Conservation (phyloP, 2,113 vertebrate species). For the Anolis carolinensis region DNA sequence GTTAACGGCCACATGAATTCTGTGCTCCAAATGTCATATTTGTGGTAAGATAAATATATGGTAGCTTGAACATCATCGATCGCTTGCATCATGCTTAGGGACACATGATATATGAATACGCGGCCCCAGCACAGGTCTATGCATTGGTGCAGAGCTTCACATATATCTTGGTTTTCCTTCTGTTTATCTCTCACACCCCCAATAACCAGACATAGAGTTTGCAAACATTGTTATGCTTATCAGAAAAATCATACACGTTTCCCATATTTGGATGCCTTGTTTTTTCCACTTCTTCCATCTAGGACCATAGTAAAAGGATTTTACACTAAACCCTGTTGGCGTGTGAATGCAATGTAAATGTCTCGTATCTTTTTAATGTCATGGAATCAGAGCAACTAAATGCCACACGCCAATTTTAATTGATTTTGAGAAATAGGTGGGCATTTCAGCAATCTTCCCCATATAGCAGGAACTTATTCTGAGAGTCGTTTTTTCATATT, state of each 20-base stretch:
- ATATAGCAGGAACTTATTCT: not conserved
- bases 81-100: too few relatives aligned
- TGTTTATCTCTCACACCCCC: too few relatives aligned
- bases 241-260: too few relatives aligned
- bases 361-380: not conserved
- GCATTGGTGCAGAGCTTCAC: too few relatives aligned
- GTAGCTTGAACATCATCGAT: not conserved
- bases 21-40: not conserved
- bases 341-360: not conserved
- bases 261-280: too few relatives aligned
- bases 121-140: too few relatives aligned
- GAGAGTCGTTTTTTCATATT: not conserved
- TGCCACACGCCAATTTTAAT: not conserved
- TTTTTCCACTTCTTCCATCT: too few relatives aligned
- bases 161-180: too few relatives aligned
- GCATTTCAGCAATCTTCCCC: not conserved
- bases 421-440: too few relatives aligned
- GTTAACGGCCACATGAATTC: not conserved
- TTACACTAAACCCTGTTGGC: not conserved
- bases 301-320: not conserved
- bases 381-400: not conserved
- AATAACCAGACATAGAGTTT: too few relatives aligned
- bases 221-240: too few relatives aligned
- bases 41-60: not conserved
- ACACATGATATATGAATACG: too few relatives aligned